Percentiles rank a stretch among this genome's conserved stretches.
Conservation (phyloP, 2,888 invertebrate genomes). For the Dynastes grantii region DNA sequence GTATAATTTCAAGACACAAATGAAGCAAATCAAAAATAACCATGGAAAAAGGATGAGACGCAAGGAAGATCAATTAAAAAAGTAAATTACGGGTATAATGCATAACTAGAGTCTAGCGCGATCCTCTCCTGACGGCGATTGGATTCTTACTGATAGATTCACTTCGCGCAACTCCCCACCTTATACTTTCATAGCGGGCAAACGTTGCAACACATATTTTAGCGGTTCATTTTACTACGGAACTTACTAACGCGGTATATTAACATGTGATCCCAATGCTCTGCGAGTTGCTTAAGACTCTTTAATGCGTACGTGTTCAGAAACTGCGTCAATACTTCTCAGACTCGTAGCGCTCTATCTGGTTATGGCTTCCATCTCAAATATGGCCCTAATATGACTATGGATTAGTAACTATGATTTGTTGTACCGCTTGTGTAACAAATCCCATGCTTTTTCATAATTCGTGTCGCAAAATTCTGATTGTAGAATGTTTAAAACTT, state of each 20-base stretch:
- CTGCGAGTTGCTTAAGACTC: not conserved
- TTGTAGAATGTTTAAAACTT: not conserved
- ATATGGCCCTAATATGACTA: constrained; percentile 16
- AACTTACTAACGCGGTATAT: not conserved
- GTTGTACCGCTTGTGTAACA: constrained; percentile 18
- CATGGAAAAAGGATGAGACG: no score
- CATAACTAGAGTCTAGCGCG: no score
- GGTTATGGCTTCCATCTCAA: not conserved
- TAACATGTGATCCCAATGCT: constrained; percentile 1
- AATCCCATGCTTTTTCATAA: constrained; percentile 8
- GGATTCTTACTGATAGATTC: no score
- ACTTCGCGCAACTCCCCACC: no score
- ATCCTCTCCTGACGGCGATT: no score
- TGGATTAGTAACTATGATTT: constrained; percentile 21
- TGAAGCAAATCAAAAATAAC: no score
- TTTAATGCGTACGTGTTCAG: not conserved
- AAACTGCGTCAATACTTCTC: not conserved
- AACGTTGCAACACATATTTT: no score
- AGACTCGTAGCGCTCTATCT: not conserved
- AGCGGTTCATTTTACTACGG: no score
- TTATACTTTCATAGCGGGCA: no score
- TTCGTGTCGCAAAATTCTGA: not conserved
- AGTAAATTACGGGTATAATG: no score
- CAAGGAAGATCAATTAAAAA: no score
- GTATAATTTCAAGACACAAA: no score